phyloP scores from a whole-genome alignment of 2,888 invertebrate genomes.

The Serrognathus titanus region DNA sequence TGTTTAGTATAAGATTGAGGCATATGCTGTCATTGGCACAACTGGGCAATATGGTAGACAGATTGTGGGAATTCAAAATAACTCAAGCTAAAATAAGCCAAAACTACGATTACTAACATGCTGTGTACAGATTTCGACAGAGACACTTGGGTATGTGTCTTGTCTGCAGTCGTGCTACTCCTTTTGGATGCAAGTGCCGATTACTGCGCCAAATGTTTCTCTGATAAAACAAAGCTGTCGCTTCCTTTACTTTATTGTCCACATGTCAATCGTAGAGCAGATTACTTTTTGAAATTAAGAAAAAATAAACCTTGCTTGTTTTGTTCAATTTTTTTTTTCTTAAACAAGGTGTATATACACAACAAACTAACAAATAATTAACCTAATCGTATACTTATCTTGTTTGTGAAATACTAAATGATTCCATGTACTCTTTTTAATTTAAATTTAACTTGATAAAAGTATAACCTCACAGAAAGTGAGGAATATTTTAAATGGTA shows the following conservation, averaged over 20 bases:
- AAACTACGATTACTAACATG: conserved; percentile 44
- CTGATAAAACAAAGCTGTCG: background rate
- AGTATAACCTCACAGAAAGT: too few relatives aligned
- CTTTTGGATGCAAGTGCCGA: background rate
- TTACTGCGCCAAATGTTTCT: background rate
- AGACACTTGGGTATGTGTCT: conserved; percentile 22
- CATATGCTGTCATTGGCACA: conserved; percentile 42
- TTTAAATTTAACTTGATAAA: too few relatives aligned
- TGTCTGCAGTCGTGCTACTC: background rate
- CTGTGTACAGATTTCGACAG: conserved; percentile 44
- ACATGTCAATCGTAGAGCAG: background rate
- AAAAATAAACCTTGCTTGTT: background rate
- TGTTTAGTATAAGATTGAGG: conserved; percentile 38
- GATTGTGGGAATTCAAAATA: conserved; percentile 49
- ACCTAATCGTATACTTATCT: too few relatives aligned
- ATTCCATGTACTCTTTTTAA: too few relatives aligned
- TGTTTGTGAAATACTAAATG: too few relatives aligned
- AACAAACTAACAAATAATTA: too few relatives aligned
- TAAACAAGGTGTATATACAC: background rate
- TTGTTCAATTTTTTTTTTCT: background rate
- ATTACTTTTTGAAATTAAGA: too few relatives aligned
- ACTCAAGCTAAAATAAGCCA: conserved; percentile 47
- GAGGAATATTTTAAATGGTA: too few relatives aligned
- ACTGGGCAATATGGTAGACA: conserved; percentile 48
- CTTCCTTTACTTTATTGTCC: background rate